A percentile compares a stretch with the other conserved stretches of the same genome.
phyloP scores from a whole-genome alignment of 2,113 vertebrate species.

The Nothobranchius furzeri region DNA sequence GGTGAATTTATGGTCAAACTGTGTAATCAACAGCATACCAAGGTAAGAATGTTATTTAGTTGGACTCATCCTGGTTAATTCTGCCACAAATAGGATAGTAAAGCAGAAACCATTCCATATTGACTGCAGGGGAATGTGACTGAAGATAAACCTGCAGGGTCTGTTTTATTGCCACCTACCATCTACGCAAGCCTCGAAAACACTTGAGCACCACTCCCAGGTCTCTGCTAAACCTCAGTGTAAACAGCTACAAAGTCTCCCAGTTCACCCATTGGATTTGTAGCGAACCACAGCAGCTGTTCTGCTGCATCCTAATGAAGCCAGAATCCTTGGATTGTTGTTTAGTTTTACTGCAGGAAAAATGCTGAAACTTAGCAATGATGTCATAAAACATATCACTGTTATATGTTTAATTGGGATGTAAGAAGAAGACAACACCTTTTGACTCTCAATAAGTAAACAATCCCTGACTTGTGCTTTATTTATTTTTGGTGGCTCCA shows the following conservation, averaged over 20 bases:
- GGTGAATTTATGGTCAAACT: too few species aligned
- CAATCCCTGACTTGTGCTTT: background rate
- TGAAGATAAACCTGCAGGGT: constrained; percentile 30
- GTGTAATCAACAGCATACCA: too few species aligned
- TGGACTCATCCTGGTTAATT: too few species aligned
- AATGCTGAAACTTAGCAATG: background rate
- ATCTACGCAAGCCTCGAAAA: constrained; percentile 39
- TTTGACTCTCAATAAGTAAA: constrained; percentile 10
- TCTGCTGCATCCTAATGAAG: constrained; percentile 5
- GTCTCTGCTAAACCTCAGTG: constrained; percentile 38
- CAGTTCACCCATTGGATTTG: constrained; percentile 19
- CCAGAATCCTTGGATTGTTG: background rate
- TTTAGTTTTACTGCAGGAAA: constrained; percentile 7
- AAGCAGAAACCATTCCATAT: constrained; percentile 6
- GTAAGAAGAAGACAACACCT: background rate
- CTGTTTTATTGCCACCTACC: constrained; percentile 24
- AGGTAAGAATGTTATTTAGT: too few species aligned
- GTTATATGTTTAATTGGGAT: background rate
- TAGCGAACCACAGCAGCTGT: constrained; percentile 24
- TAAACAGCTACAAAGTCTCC: constrained; percentile 27
- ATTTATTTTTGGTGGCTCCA: constrained; percentile 1
- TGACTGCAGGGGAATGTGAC: constrained; percentile 2
- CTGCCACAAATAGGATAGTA: too few species aligned
- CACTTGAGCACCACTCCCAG: constrained; percentile 28
- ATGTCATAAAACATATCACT: too few species aligned